Percentiles rank a stretch among this genome's conserved stretches.
These are phyloP conservation scores for Oreonectes daqikongensis DNA, from an alignment of 2,797 vertebrate species.

Conservation along the genomic window DNA sequence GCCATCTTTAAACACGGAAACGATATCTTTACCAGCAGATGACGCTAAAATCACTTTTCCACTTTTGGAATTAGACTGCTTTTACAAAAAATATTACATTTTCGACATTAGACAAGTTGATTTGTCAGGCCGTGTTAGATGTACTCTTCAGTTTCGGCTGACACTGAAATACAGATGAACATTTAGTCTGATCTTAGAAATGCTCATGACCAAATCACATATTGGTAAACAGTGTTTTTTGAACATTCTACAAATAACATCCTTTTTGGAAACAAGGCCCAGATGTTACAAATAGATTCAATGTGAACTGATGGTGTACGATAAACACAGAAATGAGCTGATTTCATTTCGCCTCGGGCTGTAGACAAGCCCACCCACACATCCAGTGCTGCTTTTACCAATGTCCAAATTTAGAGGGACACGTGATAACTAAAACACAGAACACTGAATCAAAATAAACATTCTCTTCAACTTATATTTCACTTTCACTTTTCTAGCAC, in stretches of 20 bases:
- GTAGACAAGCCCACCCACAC: neutral
- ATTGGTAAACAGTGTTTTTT: slow-evolving; percentile 18
- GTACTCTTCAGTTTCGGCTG: neutral
- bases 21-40: slow-evolving; percentile 3
- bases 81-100: neutral
- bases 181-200: neutral
- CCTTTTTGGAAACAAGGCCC: neutral
- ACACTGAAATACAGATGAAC: neutral
- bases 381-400: neutral
- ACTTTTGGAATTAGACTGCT: neutral
- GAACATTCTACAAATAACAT: neutral
- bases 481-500: neutral
- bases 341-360: neutral
- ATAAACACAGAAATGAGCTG: slow-evolving; percentile 20
- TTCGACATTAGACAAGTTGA: neutral
- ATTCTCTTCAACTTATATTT: neutral
- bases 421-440: neutral
- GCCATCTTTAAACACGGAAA: neutral
- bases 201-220: neutral
- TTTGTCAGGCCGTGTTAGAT: neutral
- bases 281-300: slow-evolving; percentile 38
- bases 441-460: neutral
- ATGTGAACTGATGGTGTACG: slow-evolving; percentile 6
- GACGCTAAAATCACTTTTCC: neutral
- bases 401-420: neutral